These are phyloP conservation scores for Brenthis hecate DNA, from an alignment of 2,888 invertebrate genomes.

Conservation along the genomic window DNA sequence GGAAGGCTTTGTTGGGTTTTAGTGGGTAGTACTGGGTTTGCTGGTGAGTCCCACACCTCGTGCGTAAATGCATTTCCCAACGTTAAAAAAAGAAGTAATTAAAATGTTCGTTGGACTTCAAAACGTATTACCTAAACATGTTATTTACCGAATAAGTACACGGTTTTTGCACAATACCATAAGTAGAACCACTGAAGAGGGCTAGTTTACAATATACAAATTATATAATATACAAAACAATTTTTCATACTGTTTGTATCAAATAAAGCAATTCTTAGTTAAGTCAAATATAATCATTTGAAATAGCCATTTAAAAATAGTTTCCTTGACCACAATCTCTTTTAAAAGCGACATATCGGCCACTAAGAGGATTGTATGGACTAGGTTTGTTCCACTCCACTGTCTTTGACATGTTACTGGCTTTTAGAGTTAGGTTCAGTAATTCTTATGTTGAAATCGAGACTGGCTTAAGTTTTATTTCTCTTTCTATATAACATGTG, in stretches of 20 bases:
- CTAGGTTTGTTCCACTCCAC: slow-evolving; percentile 36
- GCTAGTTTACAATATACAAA: no score
- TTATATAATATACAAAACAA: neutral
- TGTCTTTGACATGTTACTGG: slow-evolving; percentile 39
- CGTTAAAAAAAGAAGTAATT: no score
- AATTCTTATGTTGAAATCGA: slow-evolving; percentile 26
- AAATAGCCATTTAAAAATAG: slow-evolving; percentile 19
- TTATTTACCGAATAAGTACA: no score
- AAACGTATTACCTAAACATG: no score
- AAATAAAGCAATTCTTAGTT: slow-evolving; percentile 14
- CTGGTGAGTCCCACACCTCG: no score
- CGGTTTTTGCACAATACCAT: no score
- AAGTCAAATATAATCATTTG: slow-evolving; percentile 20
- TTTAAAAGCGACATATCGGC: slow-evolving; percentile 30
- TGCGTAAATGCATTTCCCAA: no score
- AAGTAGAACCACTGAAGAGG: no score
- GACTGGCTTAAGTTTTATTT: slow-evolving; percentile 11
- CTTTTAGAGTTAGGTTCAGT: slow-evolving; percentile 25
- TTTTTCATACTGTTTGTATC: no score
- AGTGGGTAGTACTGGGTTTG: no score
- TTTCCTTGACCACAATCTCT: slow-evolving; percentile 27
- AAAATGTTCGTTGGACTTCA: no score
- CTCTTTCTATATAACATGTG: neutral
- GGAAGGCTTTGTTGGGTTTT: no score
- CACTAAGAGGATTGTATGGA: slow-evolving; percentile 34